Conservation (phyloP, 2,797 vertebrate species). For the Coregonus sp. region DNA sequence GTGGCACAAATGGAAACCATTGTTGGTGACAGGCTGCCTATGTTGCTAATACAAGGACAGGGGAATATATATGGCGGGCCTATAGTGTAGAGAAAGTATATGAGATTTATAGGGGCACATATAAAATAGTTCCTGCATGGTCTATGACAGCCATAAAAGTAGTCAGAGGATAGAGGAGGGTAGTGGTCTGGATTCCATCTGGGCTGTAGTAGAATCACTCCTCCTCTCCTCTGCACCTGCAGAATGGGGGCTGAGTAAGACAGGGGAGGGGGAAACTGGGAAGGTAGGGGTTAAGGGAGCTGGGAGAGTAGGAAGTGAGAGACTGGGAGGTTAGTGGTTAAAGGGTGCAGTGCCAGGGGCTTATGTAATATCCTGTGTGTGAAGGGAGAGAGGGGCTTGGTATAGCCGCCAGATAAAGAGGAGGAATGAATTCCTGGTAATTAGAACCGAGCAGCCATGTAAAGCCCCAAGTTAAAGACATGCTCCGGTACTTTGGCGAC, state of each 20-base stretch:
- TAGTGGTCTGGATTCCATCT: constrained; percentile 11
- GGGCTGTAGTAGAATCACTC: background rate
- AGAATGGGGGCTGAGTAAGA: background rate
- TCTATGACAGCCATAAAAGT: background rate
- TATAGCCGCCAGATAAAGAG: constrained; percentile 5
- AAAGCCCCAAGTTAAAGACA: constrained; percentile 13
- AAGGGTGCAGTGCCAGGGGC: background rate
- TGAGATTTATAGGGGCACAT: background rate
- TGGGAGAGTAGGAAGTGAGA: too few species aligned
- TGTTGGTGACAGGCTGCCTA: too few species aligned
- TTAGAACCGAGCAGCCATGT: background rate
- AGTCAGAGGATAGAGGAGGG: background rate
- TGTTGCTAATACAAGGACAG: too few species aligned
- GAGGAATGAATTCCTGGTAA: constrained; percentile 1
- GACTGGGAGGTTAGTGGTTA: background rate
- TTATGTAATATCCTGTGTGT: constrained; percentile 13
- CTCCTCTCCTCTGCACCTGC: constrained; percentile 4
- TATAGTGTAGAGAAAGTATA: background rate
- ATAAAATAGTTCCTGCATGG: background rate
- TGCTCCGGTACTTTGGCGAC: too few species aligned
- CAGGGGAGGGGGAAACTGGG: too few species aligned
- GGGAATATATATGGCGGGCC: background rate
- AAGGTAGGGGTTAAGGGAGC: too few species aligned
- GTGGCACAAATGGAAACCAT: too few species aligned
- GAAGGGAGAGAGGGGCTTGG: too few species aligned